Evolutionary conservation across 2,113 vertebrate species (phyloP).

Genomic region (Dromaius novaehollandiae): DNA sequence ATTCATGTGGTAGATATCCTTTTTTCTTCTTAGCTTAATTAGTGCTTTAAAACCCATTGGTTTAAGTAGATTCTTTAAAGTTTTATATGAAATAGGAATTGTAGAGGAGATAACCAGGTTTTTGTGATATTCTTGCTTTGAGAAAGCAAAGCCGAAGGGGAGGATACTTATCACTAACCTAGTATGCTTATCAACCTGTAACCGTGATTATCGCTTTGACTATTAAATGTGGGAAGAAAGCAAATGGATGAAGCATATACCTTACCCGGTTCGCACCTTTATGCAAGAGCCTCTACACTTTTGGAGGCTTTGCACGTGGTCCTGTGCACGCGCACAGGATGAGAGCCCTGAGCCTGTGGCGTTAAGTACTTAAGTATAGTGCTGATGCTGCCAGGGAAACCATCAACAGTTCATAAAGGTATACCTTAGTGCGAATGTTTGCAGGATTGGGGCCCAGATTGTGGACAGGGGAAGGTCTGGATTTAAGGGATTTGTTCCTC

Average conservation of each 20-base stretch:
- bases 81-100: not conserved
- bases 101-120: not conserved
- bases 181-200: not conserved
- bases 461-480: not conserved
- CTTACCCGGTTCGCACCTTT: not conserved
- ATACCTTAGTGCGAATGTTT: not conserved
- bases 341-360: not conserved
- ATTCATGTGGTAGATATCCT: not conserved
- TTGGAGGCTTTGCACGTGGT: not conserved
- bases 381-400: not conserved
- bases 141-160: not conserved
- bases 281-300: not conserved
- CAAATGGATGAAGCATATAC: not conserved
- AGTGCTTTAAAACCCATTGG: not conserved
- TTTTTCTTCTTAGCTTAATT: not conserved
- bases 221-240: not conserved
- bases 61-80: not conserved
- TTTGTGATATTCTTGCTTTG: constrained; percentile 22
- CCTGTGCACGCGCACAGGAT: not conserved
- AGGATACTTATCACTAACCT: not conserved
- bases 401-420: not conserved
- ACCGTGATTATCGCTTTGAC: not conserved
- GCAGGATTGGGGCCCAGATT: rapidly evolving
- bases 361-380: rapidly evolving
- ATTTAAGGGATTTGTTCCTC: not conserved